phyloP scores from a whole-genome alignment of 2,888 invertebrate species.

The Euphydryas editha region DNA sequence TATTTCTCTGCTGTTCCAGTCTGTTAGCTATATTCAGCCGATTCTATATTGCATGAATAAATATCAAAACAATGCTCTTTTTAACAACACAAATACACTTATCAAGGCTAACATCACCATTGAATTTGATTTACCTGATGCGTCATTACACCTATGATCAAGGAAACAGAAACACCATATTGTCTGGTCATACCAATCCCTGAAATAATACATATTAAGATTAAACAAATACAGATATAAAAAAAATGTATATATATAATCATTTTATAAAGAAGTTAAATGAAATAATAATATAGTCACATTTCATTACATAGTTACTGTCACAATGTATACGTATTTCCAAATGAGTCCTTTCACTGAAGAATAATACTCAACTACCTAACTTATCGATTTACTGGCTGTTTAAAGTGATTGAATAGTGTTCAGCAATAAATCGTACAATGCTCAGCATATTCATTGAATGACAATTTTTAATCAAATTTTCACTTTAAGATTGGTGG shows the following conservation, averaged over 20 bases:
- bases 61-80: constrained; percentile 48
- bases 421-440: no score
- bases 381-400: no score
- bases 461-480: no score
- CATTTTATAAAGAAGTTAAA: no score
- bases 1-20: constrained; percentile 3
- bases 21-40: constrained; percentile 19
- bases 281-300: no score
- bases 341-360: no score
- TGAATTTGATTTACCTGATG: constrained; percentile 58
- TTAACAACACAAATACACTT: constrained; percentile 50
- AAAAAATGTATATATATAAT: background rate
- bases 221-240: background rate
- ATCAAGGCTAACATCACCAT: constrained; percentile 55
- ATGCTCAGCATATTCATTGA: no score
- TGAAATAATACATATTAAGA: constrained; percentile 64
- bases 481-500: no score
- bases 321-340: no score
- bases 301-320: no score
- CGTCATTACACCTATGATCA: constrained; percentile 93
- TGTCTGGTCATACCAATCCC: constrained; percentile 91
- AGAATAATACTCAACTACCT: no score
- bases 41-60: constrained; percentile 6
- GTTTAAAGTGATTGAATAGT: no score
- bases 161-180: constrained; percentile 96